Evolutionary conservation across 2,888 invertebrate genomes (phyloP), one percentile per base, ranked within the genome.

Genomic region (Junonia oenone): DNA sequence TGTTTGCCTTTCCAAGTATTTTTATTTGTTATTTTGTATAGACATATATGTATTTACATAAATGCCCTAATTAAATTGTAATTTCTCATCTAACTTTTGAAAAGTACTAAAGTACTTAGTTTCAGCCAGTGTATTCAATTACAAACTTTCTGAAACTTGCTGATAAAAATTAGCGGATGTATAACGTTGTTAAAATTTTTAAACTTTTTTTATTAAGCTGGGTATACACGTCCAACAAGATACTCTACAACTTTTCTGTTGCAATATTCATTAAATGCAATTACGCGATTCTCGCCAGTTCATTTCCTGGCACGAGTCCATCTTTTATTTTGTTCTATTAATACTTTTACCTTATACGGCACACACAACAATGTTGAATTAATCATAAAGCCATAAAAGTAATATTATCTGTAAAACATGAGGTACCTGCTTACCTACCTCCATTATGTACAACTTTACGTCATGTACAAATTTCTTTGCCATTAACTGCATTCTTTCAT

Each of bases 251-350:
- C 45, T 57, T 55, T 47, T 55, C 46, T 48, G 50, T 47, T 31
- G 46, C 52, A 46, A 43, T 58, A 61, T 61, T 61, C 55, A 47
- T 59, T 59, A 59, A 62, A 57, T 60, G 60, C 56, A 59, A 63
- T 64, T 61, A 60, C 56, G 53, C 56, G 59, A 63, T 37, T 46
- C 56, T 55, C 48, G 51, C 46, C 38, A 46, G 53, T 51, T 47
- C 33, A 48, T 40, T 54, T 58, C 58, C 60, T 64, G 65, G 65
- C 64, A 52, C 35, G 31, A 45, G 35, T 53, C 64, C 65, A 64
- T 56, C 50, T 56, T 63, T 46, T 50, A 59, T 47, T 58, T 56
- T 58, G 49, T 54, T 56, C 55, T 60, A 59, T 54, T 53, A 57
- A 62, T 59, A 59, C 51, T 47, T 45, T 58, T 49, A 51, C 58